Evolutionary conservation across 2,797 vertebrate genomes (phyloP).

Genomic region (Fratercula arctica): DNA sequence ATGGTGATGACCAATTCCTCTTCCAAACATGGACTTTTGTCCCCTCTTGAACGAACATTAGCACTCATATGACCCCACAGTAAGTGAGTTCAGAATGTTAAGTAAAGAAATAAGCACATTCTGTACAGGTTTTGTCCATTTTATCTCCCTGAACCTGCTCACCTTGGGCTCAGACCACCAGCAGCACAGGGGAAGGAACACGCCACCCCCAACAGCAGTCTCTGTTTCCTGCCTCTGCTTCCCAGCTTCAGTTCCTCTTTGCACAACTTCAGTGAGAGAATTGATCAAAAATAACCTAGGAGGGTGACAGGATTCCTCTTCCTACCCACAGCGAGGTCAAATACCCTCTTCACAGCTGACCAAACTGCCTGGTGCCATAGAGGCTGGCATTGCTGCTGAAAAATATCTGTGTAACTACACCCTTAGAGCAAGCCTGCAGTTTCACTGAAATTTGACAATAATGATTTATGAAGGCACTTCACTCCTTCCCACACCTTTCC

Average conservation of each 20-base stretch:
- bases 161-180: not conserved
- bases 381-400: not conserved
- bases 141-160: not conserved
- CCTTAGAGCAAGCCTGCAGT: not conserved
- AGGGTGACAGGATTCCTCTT: not conserved
- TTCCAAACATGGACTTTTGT: not conserved
- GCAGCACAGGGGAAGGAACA: not conserved
- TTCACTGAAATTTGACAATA: not conserved
- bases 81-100: not conserved
- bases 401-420: not conserved
- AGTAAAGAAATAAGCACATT: not conserved
- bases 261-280: not conserved
- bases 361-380: not conserved
- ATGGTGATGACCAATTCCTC: not conserved
- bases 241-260: not conserved
- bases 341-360: not conserved
- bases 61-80: not conserved
- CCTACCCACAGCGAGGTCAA: not conserved
- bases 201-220: not conserved
- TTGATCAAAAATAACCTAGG: not conserved
- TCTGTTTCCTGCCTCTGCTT: not conserved
- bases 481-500: not conserved
- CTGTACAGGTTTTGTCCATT: not conserved
- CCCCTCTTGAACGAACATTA: not conserved
- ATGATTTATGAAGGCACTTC: constrained; percentile 9